phyloP scores from a whole-genome alignment of 2,797 vertebrate species.

The Eupleurogrammus muticus region DNA sequence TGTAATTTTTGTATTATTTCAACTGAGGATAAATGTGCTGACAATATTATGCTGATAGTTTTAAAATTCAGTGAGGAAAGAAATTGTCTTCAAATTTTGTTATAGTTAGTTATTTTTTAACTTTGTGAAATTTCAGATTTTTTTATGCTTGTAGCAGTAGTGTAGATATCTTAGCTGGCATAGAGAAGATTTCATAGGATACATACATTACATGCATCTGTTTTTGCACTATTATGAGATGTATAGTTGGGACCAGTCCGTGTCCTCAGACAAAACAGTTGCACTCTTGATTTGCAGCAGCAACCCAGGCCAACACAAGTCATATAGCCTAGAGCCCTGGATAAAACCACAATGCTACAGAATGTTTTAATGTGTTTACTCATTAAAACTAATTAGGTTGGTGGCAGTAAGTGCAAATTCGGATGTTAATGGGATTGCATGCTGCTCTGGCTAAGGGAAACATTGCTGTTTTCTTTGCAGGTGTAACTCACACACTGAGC shows the following conservation, averaged over 20 bases:
- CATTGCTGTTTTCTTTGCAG: background rate
- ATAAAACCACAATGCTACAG: background rate
- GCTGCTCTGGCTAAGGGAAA: background rate
- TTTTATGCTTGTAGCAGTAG: background rate
- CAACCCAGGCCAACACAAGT: background rate
- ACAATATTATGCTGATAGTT: background rate
- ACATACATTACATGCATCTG: background rate
- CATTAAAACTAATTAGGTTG: conserved; percentile 15
- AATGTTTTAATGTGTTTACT: conserved; percentile 22
- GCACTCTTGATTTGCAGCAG: background rate
- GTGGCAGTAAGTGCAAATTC: conserved; percentile 16
- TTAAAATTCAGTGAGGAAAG: background rate
- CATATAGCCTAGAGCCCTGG: background rate
- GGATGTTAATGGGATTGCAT: background rate
- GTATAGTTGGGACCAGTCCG: no score
- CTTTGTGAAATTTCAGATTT: background rate
- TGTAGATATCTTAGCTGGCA: background rate
- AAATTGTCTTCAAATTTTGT: background rate
- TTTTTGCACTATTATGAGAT: background rate
- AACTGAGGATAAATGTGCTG: background rate
- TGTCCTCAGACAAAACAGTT: background rate
- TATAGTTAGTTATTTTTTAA: background rate
- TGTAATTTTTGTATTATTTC: background rate
- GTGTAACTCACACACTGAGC: background rate
- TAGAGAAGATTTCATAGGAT: background rate